Conservation (phyloP, 2,113 vertebrate species). For the Centropristis striata region DNA sequence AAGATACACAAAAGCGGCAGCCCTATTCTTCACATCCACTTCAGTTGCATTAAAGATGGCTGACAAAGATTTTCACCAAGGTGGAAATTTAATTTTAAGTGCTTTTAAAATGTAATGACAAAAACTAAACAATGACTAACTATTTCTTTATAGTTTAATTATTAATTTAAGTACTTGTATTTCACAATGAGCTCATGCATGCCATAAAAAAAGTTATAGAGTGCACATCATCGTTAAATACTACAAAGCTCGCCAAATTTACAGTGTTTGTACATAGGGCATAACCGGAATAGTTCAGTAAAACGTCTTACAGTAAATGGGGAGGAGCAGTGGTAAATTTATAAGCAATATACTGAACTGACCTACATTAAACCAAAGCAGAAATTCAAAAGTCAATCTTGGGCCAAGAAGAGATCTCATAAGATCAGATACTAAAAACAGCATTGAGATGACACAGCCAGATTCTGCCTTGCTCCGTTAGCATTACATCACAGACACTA, state of each 20-base stretch:
- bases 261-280: not conserved
- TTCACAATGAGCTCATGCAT: not conserved
- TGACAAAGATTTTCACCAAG: not conserved
- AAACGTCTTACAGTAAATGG: not conserved
- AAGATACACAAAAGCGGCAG: not conserved
- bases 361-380: constrained; percentile 10
- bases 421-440: constrained; percentile 50
- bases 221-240: not conserved
- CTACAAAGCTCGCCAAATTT: not conserved
- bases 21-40: not conserved
- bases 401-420: constrained; percentile 26
- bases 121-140: constrained; percentile 3
- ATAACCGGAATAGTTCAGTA: not conserved
- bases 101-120: constrained; percentile 7
- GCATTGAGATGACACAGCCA: constrained; percentile 24
- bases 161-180: constrained; percentile 5
- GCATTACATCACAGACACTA: constrained; percentile 57
- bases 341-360: not conserved
- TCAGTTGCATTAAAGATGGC: not conserved
- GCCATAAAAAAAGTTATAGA: not conserved
- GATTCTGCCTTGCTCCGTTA: constrained; percentile 23
- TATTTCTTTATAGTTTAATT: not conserved
- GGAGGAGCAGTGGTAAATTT: not conserved
- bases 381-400: constrained; percentile 26
- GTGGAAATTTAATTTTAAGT: not conserved